Evolutionary conservation across 2,797 vertebrate genomes (phyloP).

Genomic region (Characodon lateralis): DNA sequence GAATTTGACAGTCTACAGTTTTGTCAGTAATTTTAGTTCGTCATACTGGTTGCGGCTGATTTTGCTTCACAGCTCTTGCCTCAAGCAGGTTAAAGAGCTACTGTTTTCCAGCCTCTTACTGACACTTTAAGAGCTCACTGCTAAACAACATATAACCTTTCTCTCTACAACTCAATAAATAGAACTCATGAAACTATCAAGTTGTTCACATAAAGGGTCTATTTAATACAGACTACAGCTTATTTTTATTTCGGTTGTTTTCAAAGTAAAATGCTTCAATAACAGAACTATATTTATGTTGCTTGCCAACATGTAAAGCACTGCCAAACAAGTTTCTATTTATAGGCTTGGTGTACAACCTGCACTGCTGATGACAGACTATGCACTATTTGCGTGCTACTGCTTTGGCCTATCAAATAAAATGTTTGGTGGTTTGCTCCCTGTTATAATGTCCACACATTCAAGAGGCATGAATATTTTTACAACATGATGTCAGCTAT

Average conservation of each 20-base stretch:
- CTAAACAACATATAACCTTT: neutral
- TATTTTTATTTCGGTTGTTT: neutral
- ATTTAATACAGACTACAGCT: no score
- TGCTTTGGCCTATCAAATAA: neutral
- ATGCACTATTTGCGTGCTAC: neutral
- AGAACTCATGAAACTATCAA: neutral
- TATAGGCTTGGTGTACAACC: neutral
- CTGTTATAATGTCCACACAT: neutral
- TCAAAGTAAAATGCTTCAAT: neutral
- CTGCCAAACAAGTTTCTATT: constrained; percentile 10
- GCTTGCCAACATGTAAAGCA: neutral
- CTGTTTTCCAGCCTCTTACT: neutral
- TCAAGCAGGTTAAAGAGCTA: neutral
- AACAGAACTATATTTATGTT: neutral
- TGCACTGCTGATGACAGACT: neutral
- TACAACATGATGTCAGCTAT: neutral
- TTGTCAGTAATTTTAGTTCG: neutral
- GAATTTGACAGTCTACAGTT: neutral
- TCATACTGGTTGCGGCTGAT: neutral
- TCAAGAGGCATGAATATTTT: neutral
- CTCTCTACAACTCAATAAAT: neutral
- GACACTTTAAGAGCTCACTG: neutral
- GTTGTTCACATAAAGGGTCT: neutral
- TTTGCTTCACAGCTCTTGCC: constrained; percentile 2
- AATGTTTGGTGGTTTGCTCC: neutral